phyloP scores from a whole-genome alignment of 35 echinoderm and acorn worm species.

The Ptychodera flava region DNA sequence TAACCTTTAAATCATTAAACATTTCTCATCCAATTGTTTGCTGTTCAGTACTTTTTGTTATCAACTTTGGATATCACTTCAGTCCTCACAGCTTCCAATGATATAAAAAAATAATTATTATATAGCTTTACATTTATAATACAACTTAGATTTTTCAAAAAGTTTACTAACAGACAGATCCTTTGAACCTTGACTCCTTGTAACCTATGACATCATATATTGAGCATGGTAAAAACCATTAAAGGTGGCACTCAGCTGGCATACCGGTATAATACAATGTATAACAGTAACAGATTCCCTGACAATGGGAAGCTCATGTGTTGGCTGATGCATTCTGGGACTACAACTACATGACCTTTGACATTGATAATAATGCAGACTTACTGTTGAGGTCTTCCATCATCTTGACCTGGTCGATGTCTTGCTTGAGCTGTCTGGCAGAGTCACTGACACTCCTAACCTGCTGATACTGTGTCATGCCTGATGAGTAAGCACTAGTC shows the following conservation, averaged over 20 bases:
- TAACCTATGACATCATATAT: not conserved
- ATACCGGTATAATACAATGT: not conserved
- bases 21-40: not conserved
- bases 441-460: not conserved
- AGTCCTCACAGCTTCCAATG: not conserved
- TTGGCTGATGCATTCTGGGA: not conserved
- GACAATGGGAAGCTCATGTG: not conserved
- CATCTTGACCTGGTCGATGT: slow-evolving; percentile 9
- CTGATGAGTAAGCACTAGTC: not conserved
- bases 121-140: not conserved
- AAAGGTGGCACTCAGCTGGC: not conserved
- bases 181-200: too few relatives aligned
- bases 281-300: not conserved
- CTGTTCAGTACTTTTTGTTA: not conserved
- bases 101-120: not conserved
- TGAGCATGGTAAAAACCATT: not conserved
- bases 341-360: not conserved
- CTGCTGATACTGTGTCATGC: not conserved
- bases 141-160: too few relatives aligned
- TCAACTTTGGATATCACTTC: not conserved
- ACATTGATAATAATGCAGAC: not conserved
- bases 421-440: slow-evolving; percentile 4
- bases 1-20: not conserved
- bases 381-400: slow-evolving; percentile 50
- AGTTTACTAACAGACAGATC: too few relatives aligned